These are phyloP conservation scores for Molossus molossus DNA, from an alignment of 2,797 vertebrate genomes.

Conservation along the genomic window DNA sequence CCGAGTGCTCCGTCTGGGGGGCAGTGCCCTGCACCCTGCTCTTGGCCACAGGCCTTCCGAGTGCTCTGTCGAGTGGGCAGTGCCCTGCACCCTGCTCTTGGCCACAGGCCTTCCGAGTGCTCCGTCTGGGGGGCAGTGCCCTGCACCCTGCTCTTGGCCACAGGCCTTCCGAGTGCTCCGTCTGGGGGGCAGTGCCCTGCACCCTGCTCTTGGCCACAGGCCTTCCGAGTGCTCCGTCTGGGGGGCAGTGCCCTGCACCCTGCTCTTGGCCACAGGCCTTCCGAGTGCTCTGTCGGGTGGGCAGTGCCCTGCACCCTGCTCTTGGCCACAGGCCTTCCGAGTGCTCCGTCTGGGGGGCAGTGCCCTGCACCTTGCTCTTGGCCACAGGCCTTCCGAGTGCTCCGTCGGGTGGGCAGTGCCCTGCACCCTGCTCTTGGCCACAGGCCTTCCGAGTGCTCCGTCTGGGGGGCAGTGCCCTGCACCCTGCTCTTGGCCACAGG, in stretches of 20 bases:
- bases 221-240: not conserved
- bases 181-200: not conserved
- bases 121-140: not conserved
- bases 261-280: not conserved
- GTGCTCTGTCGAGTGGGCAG: not conserved
- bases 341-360: not conserved
- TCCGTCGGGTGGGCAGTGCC: not conserved
- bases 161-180: not conserved
- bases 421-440: not conserved
- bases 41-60: not conserved
- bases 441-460: not conserved
- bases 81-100: not conserved
- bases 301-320: not conserved
- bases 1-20: not conserved
- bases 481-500: not conserved
- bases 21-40: not conserved
- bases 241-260: not conserved
- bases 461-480: not conserved
- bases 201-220: not conserved
- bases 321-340: not conserved
- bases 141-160: not conserved
- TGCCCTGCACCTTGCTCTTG: not conserved
- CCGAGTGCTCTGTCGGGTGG: not conserved
- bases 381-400: not conserved
- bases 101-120: not conserved